A percentile compares a stretch with the other conserved stretches of the same genome.
Conservation (phyloP, 2,888 invertebrate species). For the Sminthurinus aureus region DNA sequence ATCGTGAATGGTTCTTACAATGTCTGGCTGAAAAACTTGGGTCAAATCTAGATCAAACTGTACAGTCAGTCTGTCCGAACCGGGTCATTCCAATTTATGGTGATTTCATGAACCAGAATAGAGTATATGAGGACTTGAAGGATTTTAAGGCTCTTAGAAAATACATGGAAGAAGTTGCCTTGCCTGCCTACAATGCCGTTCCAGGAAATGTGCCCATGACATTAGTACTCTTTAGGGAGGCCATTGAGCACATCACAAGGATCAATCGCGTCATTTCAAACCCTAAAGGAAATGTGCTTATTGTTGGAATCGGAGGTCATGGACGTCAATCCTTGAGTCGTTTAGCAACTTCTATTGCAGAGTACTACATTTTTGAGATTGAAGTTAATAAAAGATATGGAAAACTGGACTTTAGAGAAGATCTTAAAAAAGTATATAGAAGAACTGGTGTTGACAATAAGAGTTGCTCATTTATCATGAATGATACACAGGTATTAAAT, state of each 20-base stretch:
- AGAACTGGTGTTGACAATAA: slow-evolving; percentile 78
- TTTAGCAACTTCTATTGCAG: slow-evolving; percentile 80
- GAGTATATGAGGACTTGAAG: slow-evolving; percentile 80
- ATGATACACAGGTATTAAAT: slow-evolving; percentile 75
- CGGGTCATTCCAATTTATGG: slow-evolving; percentile 72
- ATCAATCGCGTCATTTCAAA: slow-evolving; percentile 84
- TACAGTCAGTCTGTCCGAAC: slow-evolving; percentile 78
- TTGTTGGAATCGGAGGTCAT: slow-evolving; percentile 85
- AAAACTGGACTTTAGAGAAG: slow-evolving; percentile 79
- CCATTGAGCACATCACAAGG: slow-evolving; percentile 83
- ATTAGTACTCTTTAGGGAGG: slow-evolving; percentile 82
- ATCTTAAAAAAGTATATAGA: slow-evolving; percentile 78
- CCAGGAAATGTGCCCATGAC: slow-evolving; percentile 82
- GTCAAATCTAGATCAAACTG: slow-evolving; percentile 80
- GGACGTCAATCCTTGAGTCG: slow-evolving; percentile 83
- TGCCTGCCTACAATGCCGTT: slow-evolving; percentile 81
- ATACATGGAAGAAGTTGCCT: slow-evolving; percentile 67
- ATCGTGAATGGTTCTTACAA: slow-evolving; percentile 78
- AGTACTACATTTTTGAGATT: slow-evolving; percentile 79
- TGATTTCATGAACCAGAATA: slow-evolving; percentile 80
- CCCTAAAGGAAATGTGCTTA: slow-evolving; percentile 81
- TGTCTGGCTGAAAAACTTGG: slow-evolving; percentile 78
- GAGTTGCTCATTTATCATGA: slow-evolving; percentile 81
- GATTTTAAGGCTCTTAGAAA: slow-evolving; percentile 70
- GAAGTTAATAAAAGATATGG: slow-evolving; percentile 76